Evolutionary conservation across 2,888 invertebrate species (phyloP), one percentile per base, ranked within the genome.

Genomic region (Platycheirus rosarum): DNA sequence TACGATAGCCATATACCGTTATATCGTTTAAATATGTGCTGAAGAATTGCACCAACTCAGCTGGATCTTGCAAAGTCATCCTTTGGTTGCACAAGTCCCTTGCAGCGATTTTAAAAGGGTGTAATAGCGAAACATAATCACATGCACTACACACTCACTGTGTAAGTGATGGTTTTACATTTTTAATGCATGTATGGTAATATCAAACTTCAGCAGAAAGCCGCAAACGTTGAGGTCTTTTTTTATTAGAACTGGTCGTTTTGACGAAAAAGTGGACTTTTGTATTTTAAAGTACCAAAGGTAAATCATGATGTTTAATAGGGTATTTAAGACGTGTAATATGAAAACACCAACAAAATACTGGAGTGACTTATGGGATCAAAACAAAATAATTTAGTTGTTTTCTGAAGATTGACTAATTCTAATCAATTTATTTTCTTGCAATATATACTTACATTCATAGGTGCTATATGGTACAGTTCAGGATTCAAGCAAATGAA

Each of bases 81-180:
- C 37, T 73, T 48, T 1, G 29, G 37, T 49, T 6, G 55, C 11
- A 37, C 48, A 46, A 63, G 65, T 65, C 65, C 53, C 55, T 40
- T 40, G 14, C 4, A 49, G 65, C 37, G 37, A 37, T 73, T 40
- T 23, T 13, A 13, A 73, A 63, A 65, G 66, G 66, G 66, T 74
- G 74, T 66, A 66, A 74, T 74, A 66, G 66, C 74, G 66, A 49
- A 66, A 66, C 16, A 49, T 49, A 74, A 74, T 66, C 74, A 32
- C 40, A 66, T 74, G 48, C 49, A 48, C 40, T 46, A 46, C 35
- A 37, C 46, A 55, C 37, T 26, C 40, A 9, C 8, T 32, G 29
- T 23, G 13, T 44, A 18, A 55, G 48, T 26, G 26, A 29, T 49
- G 55, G 40, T 57, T 57, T 40, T 74, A 57, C 73, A 74, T 74